Evolutionary conservation across 2,888 invertebrate genomes (phyloP).

Genomic region (Archips crataeganus): DNA sequence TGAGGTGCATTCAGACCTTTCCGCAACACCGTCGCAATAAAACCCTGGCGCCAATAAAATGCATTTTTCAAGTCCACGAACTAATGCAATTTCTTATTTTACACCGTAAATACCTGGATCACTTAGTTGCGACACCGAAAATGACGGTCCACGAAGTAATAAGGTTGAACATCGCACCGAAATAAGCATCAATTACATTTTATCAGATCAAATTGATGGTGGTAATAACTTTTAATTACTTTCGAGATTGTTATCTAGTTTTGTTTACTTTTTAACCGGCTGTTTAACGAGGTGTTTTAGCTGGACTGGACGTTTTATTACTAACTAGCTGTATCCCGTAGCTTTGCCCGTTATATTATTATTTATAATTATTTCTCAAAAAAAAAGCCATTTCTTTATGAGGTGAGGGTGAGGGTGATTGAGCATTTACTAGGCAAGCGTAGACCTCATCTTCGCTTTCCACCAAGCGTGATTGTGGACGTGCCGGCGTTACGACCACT

Average conservation of each 20-base stretch:
- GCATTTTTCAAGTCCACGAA: conserved; percentile 2
- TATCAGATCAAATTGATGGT: conserved; percentile 31
- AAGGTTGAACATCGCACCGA: conserved; percentile 16
- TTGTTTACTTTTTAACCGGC: conserved; percentile 20
- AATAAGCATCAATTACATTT: conserved; percentile 19
- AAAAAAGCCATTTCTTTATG: no score
- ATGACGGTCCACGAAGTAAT: conserved; percentile 11
- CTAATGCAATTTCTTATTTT: not conserved
- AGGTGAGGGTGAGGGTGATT: no score
- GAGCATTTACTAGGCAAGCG: not conserved
- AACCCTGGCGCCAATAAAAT: not conserved
- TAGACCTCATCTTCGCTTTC: no score
- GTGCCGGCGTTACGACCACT: no score
- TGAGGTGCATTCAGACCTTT: not conserved
- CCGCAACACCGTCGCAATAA: not conserved
- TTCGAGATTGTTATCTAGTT: conserved; percentile 22
- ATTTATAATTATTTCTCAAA: no score
- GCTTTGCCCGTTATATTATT: no score
- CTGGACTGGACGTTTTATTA: not conserved
- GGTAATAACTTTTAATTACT: conserved; percentile 31
- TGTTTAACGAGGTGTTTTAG: conserved; percentile 1
- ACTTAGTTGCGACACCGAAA: conserved; percentile 16
- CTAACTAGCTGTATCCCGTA: not conserved
- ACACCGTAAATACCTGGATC: conserved; percentile 10
- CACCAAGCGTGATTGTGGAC: no score